Evolutionary conservation across 2,113 vertebrate genomes (phyloP).

Genomic region (Nannobrachium achirus): DNA sequence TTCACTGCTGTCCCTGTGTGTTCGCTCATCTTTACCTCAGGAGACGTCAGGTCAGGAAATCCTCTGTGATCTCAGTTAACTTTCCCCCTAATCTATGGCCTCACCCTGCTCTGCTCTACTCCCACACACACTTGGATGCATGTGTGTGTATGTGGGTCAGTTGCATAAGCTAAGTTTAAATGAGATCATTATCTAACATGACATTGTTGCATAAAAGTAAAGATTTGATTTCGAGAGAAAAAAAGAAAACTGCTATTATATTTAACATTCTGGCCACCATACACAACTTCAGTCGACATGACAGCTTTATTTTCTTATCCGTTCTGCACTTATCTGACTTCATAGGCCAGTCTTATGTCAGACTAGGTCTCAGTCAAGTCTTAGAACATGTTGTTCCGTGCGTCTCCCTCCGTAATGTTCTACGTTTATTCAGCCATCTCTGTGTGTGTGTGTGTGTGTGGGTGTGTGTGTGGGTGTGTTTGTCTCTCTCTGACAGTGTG

Average conservation of each 20-base stretch:
- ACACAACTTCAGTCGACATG: no score
- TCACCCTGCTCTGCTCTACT: neutral
- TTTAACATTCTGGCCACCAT: no score
- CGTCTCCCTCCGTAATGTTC: neutral
- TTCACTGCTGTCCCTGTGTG: neutral
- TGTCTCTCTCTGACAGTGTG: slow-evolving; percentile 81
- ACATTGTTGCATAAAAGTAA: no score
- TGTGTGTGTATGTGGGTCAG: neutral
- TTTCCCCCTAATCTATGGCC: slow-evolving; percentile 24
- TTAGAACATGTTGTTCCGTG: no score
- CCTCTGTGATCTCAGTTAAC: slow-evolving; percentile 38
- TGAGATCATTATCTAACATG: no score
- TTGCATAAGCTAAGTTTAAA: no score
- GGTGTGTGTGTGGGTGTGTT: neutral
- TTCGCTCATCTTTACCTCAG: slow-evolving; percentile 14
- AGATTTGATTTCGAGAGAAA: no score
- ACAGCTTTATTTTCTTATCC: no score
- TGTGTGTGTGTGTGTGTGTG: neutral
- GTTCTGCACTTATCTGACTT: no score
- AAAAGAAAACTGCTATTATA: no score
- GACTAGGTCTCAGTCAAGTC: neutral
- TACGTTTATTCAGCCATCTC: neutral
- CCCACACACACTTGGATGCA: neutral
- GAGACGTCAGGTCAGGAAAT: slow-evolving; percentile 29
- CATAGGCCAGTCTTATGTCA: no score